These are phyloP conservation scores for Neogobius melanostomus DNA, from an alignment of 2,113 vertebrate genomes.

Conservation along the genomic window DNA sequence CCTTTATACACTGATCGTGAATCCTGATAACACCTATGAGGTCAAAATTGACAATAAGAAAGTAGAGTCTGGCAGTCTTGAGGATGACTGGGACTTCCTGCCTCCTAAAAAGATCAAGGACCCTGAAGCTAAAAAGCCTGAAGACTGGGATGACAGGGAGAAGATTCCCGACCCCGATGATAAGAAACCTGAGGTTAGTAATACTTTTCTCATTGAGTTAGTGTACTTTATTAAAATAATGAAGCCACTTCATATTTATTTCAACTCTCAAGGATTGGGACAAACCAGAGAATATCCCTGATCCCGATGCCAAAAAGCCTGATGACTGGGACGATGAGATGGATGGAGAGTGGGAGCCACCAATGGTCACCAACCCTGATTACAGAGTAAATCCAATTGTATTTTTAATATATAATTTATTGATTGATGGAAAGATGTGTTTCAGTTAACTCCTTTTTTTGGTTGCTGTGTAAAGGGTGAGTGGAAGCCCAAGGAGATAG, in stretches of 20 bases:
- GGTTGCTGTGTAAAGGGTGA: conserved; percentile 69
- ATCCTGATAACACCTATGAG: conserved; percentile 84
- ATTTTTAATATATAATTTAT: neutral
- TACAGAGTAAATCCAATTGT: conserved; percentile 76
- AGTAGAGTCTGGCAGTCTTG: conserved; percentile 78
- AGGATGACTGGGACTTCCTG: conserved; percentile 85
- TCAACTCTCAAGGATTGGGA: conserved; percentile 78
- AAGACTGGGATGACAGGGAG: conserved; percentile 84
- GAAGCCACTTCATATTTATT: neutral
- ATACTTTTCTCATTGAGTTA: neutral
- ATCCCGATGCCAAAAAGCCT: conserved; percentile 85
- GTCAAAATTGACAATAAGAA: conserved; percentile 88
- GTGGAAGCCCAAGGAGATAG: conserved; percentile 80
- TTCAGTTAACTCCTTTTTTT: neutral
- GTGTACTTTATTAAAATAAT: neutral
- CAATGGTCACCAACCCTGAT: conserved; percentile 81
- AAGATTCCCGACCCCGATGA: conserved; percentile 83
- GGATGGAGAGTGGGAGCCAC: conserved; percentile 86
- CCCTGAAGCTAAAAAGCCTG: conserved; percentile 80
- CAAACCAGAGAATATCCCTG: conserved; percentile 82
- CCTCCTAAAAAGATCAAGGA: conserved; percentile 83
- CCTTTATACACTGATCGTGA: conserved; percentile 83
- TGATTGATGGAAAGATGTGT: neutral
- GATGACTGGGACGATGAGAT: conserved; percentile 85
- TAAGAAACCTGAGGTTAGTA: conserved; percentile 81